Base-by-base conservation (phyloP, 2,888 invertebrate species). In the Chrysodeixis includens region DNA sequence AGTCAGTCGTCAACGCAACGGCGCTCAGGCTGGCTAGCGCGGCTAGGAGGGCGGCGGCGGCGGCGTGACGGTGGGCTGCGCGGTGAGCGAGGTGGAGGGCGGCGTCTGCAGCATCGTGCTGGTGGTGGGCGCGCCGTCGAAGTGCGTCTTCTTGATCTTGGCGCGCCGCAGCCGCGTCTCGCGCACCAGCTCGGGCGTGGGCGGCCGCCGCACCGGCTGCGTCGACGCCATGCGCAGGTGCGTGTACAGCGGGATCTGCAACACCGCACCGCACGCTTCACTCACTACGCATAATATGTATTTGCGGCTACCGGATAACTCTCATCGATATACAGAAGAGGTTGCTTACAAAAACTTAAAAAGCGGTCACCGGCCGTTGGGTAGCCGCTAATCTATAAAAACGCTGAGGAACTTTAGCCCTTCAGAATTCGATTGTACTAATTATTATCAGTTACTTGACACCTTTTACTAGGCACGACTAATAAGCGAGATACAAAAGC, bases 241-340 rank as follows among this genome's bases (percentile, higher is more conserved):
- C 66, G 96, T 88, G 90, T 97, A 97, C 71, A 97, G 96, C 61
- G 97, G 97, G 88, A 97, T 97, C 96, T 97, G 82, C 0, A 35
- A 30, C 40, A 56, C 22, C 32, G 10, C 10, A 12, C 14, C 40
- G 6, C 14, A 14, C 14, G 5, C 40, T 7, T n/a, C 40, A n/a
- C 6, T 40, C 2, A 4, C 12, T 35, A 4, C 12, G 12, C 32
- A 14, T 40, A 7, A n/a, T 26, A 26, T n/a, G n/a, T n/a, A 26
- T 4, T 6, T 26, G 3, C 26, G 2, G 26, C 26, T 26, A 6
- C 26, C 6, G 26, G 26, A 26, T 4, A 26, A 26, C 26, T 26
- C 6, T 26, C 2, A 26, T 26, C 2, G 6, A 2, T 26, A 26
- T 26, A n/a, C n/a, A n/a, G n/a, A n/a, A n/a, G n/a, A n/a, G n/a